phyloP scores from a whole-genome alignment of 2,797 vertebrate genomes.

The Poeciliopsis gracilis region DNA sequence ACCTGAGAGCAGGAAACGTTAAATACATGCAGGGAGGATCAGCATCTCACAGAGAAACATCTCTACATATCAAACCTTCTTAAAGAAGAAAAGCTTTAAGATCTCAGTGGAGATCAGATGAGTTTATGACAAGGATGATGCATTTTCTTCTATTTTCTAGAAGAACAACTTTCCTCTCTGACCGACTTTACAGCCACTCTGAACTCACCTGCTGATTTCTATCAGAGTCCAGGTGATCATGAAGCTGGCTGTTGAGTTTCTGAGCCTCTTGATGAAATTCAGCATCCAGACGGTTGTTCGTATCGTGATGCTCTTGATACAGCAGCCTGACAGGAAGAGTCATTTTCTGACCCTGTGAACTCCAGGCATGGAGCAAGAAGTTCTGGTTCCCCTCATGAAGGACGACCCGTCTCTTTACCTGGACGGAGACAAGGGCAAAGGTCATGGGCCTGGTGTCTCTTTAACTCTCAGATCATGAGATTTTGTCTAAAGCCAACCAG shows the following conservation, averaged over 20 bases:
- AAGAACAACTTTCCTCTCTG: not conserved
- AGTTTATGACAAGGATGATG: no score
- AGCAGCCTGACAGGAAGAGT: constrained; percentile 56
- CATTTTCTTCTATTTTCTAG: no score
- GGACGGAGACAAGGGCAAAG: not conserved
- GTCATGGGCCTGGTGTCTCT: no score
- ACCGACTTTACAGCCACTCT: not conserved
- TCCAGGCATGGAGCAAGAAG: constrained; percentile 64
- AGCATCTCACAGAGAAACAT: no score
- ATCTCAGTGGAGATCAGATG: no score
- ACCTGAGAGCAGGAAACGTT: not conserved
- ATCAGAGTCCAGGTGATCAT: not conserved
- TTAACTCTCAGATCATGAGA: no score
- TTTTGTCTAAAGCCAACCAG: no score
- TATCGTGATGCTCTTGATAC: constrained; percentile 7
- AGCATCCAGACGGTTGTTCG: not conserved
- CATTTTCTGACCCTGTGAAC: constrained; percentile 52
- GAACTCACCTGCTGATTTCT: not conserved
- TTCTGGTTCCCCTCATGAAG: constrained; percentile 59
- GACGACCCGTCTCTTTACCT: constrained; percentile 56
- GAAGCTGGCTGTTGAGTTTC: not conserved
- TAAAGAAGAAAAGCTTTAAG: no score
- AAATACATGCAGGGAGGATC: no score
- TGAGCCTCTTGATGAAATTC: not conserved
- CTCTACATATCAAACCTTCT: no score